Conservation (phyloP, 2,888 invertebrate genomes). For the Oxyscelio sp. region DNA sequence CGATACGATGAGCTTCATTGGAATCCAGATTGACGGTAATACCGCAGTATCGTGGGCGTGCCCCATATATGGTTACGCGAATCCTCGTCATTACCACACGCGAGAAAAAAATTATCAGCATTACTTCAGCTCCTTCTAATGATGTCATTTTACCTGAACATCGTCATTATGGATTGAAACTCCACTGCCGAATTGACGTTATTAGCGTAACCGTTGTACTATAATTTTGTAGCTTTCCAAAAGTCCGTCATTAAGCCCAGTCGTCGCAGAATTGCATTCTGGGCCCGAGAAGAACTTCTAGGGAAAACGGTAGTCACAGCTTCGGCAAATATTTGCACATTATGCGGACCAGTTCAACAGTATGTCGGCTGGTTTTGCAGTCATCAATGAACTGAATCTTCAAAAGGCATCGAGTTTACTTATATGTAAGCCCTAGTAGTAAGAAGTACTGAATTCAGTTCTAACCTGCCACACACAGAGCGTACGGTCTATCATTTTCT, state of each 20-base stretch:
- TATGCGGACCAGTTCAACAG: neutral
- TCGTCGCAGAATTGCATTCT: conserved; percentile 53
- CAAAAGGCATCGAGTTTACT: no score
- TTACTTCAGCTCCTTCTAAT: conserved; percentile 52
- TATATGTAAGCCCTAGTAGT: no score
- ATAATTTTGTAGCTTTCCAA: conserved; percentile 36
- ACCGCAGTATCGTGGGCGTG: conserved; percentile 65
- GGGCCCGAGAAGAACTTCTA: neutral
- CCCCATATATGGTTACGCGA: conserved; percentile 49
- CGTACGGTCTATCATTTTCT: no score
- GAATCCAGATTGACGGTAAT: no score
- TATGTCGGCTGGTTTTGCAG: no score
- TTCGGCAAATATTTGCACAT: conserved; percentile 31
- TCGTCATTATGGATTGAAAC: conserved; percentile 65
- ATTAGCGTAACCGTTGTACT: conserved; percentile 50
- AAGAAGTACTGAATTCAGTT: no score
- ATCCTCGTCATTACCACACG: conserved; percentile 63
- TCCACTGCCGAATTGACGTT: conserved; percentile 40
- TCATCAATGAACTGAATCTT: no score
- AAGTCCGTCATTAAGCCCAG: conserved; percentile 36
- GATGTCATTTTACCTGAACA: conserved; percentile 52
- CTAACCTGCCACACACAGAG: no score
- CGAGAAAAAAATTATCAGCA: conserved; percentile 64
- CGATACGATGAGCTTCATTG: no score
- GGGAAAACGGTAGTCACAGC: conserved; percentile 39